Conservation (phyloP, 2,797 vertebrate species). For the Simalia tracyae region DNA sequence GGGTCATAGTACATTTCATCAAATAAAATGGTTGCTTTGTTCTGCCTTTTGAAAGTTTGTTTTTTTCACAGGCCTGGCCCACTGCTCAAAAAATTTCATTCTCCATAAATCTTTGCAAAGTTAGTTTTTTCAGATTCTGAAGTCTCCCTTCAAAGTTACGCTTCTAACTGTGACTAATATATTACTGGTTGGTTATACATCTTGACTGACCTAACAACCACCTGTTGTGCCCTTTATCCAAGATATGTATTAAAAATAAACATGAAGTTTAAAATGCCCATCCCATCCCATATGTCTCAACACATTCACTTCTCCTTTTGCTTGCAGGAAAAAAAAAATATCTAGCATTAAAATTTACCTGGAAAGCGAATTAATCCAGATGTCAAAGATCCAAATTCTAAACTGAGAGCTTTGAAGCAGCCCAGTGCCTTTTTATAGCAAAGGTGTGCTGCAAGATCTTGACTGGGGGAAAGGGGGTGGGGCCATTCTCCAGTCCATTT, state of each 20-base stretch:
- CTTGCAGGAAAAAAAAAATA: neutral
- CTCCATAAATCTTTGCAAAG: neutral
- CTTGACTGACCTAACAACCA: slow-evolving; percentile 22
- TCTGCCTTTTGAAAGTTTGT: neutral
- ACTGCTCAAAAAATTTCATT: neutral
- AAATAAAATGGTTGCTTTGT: neutral
- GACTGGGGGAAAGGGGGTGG: neutral
- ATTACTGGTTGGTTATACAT: neutral
- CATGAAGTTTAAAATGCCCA: slow-evolving; percentile 12
- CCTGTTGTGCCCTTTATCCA: slow-evolving; percentile 2
- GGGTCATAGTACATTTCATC: neutral
- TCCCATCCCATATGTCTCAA: neutral
- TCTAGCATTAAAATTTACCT: slow-evolving; percentile 7
- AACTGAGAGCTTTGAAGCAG: slow-evolving; percentile 2
- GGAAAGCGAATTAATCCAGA: slow-evolving; percentile 9
- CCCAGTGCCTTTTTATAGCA: slow-evolving; percentile 23
- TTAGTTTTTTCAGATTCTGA: neutral
- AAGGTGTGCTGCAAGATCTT: slow-evolving; percentile 12
- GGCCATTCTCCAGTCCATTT: slow-evolving; percentile 10
- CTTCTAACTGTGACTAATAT: neutral
- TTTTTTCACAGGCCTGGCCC: neutral
- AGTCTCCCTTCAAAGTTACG: neutral
- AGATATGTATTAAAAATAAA: slow-evolving; percentile 28
- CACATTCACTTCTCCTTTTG: neutral
- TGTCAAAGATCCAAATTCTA: neutral